Conservation (phyloP, 1,140 invertebrate species). For the Magallana gigas region DNA sequence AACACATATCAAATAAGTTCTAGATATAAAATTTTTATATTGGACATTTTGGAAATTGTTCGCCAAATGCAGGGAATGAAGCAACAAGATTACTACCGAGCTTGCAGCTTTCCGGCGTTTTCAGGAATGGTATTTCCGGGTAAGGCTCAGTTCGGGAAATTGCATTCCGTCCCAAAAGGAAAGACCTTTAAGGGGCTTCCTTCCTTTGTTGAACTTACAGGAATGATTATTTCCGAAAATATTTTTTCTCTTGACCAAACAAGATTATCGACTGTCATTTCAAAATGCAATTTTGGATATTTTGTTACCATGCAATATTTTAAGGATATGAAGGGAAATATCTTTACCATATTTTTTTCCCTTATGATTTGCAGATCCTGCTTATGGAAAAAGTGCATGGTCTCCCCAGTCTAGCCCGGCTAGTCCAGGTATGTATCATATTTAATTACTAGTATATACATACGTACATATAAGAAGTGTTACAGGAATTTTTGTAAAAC, state of each 20-base stretch:
- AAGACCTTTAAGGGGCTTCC: slow-evolving; percentile 18
- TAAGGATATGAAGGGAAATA: neutral
- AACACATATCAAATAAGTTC: slow-evolving; percentile 46
- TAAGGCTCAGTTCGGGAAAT: slow-evolving; percentile 59
- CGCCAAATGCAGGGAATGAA: slow-evolving; percentile 67
- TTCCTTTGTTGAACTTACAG: slow-evolving; percentile 24
- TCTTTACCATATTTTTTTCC: neutral
- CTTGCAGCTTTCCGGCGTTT: slow-evolving; percentile 67
- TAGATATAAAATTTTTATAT: slow-evolving; percentile 55
- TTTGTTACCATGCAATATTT: neutral
- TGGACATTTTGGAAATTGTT: slow-evolving; percentile 55
- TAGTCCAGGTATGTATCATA: slow-evolving; percentile 56
- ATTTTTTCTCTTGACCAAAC: slow-evolving; percentile 18
- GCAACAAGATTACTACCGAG: slow-evolving; percentile 67
- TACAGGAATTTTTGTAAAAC: too few species aligned
- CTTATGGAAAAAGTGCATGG: slow-evolving; percentile 65
- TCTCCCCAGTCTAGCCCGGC: slow-evolving; percentile 58
- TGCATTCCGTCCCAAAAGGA: slow-evolving; percentile 45
- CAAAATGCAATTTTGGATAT: slow-evolving; percentile 20
- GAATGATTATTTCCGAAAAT: slow-evolving; percentile 24
- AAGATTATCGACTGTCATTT: slow-evolving; percentile 11
- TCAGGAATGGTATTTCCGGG: slow-evolving; percentile 69
- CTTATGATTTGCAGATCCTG: slow-evolving; percentile 57
- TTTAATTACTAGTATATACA: too few species aligned
- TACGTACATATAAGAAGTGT: too few species aligned